Percentiles rank a stretch among this genome's conserved stretches.
Conservation (phyloP, 2,797 vertebrate species). For the Rhyacichthys aspro region DNA sequence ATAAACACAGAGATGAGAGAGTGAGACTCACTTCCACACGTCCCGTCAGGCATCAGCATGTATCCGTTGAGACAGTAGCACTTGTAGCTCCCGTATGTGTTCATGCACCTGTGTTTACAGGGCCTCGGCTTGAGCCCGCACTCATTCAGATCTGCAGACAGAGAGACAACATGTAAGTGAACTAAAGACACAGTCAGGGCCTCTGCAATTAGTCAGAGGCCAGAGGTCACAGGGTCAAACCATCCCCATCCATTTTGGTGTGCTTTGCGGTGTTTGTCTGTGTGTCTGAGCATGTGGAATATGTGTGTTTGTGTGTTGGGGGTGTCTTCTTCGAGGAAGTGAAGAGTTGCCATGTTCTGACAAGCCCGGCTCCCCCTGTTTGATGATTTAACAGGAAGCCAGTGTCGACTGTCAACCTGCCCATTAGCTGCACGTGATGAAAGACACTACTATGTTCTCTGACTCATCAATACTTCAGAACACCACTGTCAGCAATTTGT, state of each 20-base stretch:
- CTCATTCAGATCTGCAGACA: conserved; percentile 91
- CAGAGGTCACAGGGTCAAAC: conserved; percentile 67
- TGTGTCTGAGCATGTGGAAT: background rate
- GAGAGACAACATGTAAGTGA: conserved; percentile 31
- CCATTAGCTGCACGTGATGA: conserved; percentile 63
- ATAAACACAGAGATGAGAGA: too few relatives aligned
- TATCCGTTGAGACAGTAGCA: conserved; percentile 96
- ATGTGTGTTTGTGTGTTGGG: conserved; percentile 37
- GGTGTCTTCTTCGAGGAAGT: conserved; percentile 39
- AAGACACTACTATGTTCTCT: conserved; percentile 55
- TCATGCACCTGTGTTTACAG: conserved; percentile 97
- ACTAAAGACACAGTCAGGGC: conserved; percentile 8
- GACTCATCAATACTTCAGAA: conserved; percentile 37
- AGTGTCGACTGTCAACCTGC: conserved; percentile 55
- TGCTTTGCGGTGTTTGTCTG: conserved; percentile 3
- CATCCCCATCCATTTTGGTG: conserved; percentile 44
- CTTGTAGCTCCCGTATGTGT: conserved; percentile 95
- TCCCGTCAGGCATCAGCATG: conserved; percentile 93
- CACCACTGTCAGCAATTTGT: conserved; percentile 24
- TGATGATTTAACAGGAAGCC: conserved; percentile 67
- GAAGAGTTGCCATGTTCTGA: conserved; percentile 57
- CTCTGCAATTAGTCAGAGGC: conserved; percentile 47
- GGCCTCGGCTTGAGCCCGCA: conserved; percentile 94
- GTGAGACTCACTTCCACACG: conserved; percentile 87
- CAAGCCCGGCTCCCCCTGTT: conserved; percentile 58